Base-by-base conservation (phyloP, 2,888 invertebrate genomes). In the Boloria selene region DNA sequence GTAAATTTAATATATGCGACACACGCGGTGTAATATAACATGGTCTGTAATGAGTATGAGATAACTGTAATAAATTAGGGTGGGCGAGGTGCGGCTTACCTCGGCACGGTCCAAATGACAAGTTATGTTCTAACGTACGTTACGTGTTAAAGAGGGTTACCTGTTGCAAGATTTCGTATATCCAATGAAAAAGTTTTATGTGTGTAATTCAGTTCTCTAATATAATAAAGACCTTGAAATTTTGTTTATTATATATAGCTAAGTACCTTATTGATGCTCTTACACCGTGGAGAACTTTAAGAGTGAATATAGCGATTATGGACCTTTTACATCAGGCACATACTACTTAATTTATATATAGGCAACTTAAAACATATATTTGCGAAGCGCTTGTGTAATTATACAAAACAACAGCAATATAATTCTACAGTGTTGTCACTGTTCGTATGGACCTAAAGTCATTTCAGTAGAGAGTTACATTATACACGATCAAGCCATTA, bases 11-110 rank as follows among this genome's bases (percentile, higher is more conserved):
- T 62, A 67, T 68, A 67, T 52, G 65, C 49, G 62, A 55, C 51
- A 42, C 54, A 18, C 55, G 49, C 62, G 38, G 45, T 61, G 52
- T 60, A 62, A 58, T 56, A 60, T 67, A 61, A 60, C 60, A 50
- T 60, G 14, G 13, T 49, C 49, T 53, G 56, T 66, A 70, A 69
- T 66, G 67, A 69, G 63, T 64, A 54, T 56, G 61, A 65, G 64
- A 67, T 64, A 55, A 64, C 63, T 59, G 63, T 67, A 61, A 67
- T 71, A 71, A 69, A 72, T 71, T 70, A 71, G 52, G 56, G 54
- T 59, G 49, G 55, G 49, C 66, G 22, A 22, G 22, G 22, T 22
- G n/a, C n/a, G 22, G 22, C 66, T 44, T 65, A 51, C 67, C 68
- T 61, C 52, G 42, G 45, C 38, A 45, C 51, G 49, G 51, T 18